Evolutionary conservation across 2,888 invertebrate genomes (phyloP).

Genomic region (Tinea pellionella): DNA sequence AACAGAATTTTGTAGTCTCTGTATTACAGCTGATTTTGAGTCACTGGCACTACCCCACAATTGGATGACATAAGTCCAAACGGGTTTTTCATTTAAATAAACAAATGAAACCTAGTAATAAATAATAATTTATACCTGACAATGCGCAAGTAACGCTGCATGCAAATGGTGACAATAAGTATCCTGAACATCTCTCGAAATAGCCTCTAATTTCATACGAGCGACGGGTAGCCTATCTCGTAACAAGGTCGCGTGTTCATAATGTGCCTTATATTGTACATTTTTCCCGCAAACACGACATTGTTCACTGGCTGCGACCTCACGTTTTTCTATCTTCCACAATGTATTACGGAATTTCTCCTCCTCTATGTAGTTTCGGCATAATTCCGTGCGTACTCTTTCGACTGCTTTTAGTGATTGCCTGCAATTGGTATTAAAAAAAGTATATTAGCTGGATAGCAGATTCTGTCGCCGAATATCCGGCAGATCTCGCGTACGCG

Average conservation of each 20-base stretch:
- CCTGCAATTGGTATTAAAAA: constrained; percentile 24
- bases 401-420: constrained; percentile 49
- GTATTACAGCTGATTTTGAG: too few relatives aligned
- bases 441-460: too few relatives aligned
- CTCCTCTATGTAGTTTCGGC: constrained; percentile 36
- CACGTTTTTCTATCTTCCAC: constrained; percentile 44
- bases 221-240: constrained; percentile 43
- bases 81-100: too few relatives aligned
- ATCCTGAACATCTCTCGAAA: constrained; percentile 45
- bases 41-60: too few relatives aligned
- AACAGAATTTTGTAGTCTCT: too few relatives aligned
- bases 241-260: constrained; percentile 41
- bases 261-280: constrained; percentile 32
- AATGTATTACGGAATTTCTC: constrained; percentile 33
- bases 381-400: constrained; percentile 34
- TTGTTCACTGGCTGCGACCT: constrained; percentile 25
- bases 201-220: constrained; percentile 36
- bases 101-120: too few relatives aligned
- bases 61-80: too few relatives aligned
- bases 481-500: too few relatives aligned
- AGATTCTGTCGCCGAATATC: too few relatives aligned
- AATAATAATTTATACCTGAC: constrained; percentile 32
- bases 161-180: constrained; percentile 56
- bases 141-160: constrained; percentile 43
- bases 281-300: constrained; percentile 39